Base-by-base conservation (phyloP, 2,797 vertebrate genomes). In the Oreochromis grahami region DNA sequence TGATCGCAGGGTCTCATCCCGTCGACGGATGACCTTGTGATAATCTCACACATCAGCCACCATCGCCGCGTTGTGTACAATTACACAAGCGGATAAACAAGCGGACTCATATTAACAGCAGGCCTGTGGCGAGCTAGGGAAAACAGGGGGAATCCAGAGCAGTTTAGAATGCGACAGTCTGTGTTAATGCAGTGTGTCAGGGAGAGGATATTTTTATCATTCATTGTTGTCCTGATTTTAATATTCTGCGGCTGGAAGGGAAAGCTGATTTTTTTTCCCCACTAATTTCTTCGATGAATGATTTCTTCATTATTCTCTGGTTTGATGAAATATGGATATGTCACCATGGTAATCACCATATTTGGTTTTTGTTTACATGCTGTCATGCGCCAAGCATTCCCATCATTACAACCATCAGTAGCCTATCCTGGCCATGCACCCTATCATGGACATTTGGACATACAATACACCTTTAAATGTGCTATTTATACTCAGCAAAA, bases 331-430 rank as follows among this genome's bases (percentile, higher is more conserved):
- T 91, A 89, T 93, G 87, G 76, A 89, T 82, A 87, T 92, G 91
- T 95, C 78, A 91, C 91, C 94, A 95, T 95, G 93, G 93, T 85
- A 83, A 94, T 95, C 95, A 95, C 93, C 93, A 93, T 93, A 93
- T 95, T 95, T 95, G 93, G 89, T 94, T 95, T 95, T 94, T 95
- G 94, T 95, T 96, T 94, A 95, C 95, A 95, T 96, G 93, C 94
- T 95, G 92, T 96, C 94, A 95, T 94, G 94, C 92, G 80, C 95
- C 94, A 92, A 95, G 91, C 95, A 95, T 95, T 86, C 92, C 86
- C 94, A 95, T 95, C 95, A 95, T 95, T 91, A 79, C 92, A 94
- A 92, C 93, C 94, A 95, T 94, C 93, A 92, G 89, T 53, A 90
- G 89, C 86, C 84, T 85, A 21, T 86, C 80, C 80, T 81, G 87